phyloP scores from a whole-genome alignment of 2,113 vertebrate genomes.

The Chionodraco myersi region DNA sequence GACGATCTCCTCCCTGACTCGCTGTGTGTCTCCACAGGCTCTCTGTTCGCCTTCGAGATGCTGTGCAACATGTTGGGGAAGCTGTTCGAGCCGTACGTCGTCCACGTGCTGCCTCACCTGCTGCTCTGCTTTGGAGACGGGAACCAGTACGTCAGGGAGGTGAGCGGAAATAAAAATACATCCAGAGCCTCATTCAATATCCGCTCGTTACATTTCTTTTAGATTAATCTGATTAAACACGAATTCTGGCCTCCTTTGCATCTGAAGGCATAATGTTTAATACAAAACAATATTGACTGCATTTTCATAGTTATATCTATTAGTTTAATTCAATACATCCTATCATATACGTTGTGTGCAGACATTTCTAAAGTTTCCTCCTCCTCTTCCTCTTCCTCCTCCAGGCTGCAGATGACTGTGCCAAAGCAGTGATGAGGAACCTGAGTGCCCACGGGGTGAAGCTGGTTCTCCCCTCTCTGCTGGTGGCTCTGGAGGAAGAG shows the following conservation, averaged over 20 bases:
- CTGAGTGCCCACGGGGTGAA: constrained; percentile 98
- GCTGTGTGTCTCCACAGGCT: constrained; percentile 80
- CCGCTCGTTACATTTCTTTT: too few relatives aligned
- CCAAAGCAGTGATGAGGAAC: constrained; percentile 99
- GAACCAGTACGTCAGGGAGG: constrained; percentile 98
- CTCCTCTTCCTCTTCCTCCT: too few relatives aligned
- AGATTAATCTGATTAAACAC: too few relatives aligned
- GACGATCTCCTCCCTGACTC: neutral
- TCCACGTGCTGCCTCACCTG: constrained; percentile 96
- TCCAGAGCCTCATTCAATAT: neutral
- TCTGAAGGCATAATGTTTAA: too few relatives aligned
- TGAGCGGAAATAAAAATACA: constrained; percentile 64
- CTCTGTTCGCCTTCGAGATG: constrained; percentile 99
- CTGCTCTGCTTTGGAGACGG: constrained; percentile 98
- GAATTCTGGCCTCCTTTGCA: too few relatives aligned
- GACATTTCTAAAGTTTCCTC: too few relatives aligned
- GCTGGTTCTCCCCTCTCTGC: constrained; percentile 94
- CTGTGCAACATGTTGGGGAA: constrained; percentile 98
- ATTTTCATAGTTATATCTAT: too few relatives aligned
- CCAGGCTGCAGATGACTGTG: constrained; percentile 98
- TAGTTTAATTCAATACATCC: neutral
- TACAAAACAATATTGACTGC: too few relatives aligned
- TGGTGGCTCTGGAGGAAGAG: constrained; percentile 96
- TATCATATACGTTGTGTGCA: too few relatives aligned
- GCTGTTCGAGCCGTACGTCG: constrained; percentile 97